These are phyloP conservation scores for Pegea sp. DNA, from an alignment of 23 tunicate genomes.

Conservation along the genomic window DNA sequence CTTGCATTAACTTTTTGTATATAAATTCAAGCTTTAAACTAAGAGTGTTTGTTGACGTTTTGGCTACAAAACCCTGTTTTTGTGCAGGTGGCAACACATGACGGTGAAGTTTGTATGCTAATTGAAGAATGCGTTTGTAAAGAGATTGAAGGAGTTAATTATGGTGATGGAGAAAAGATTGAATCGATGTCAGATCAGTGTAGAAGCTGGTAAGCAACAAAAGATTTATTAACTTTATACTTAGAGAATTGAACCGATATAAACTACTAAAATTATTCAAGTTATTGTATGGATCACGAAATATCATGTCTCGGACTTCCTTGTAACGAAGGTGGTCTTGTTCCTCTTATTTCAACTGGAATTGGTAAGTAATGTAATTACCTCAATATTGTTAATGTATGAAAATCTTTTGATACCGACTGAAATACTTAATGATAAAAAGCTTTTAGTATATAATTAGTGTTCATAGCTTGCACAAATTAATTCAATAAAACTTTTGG, in stretches of 20 bases:
- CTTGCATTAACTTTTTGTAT: no score
- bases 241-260: not conserved
- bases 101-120: constrained; percentile 76
- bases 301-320: constrained; percentile 82
- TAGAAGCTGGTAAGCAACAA: constrained; percentile 63
- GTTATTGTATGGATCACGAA: constrained; percentile 94
- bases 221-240: not conserved
- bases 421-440: no score
- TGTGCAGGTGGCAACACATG: constrained; percentile 54
- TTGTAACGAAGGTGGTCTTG: constrained; percentile 49
- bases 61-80: no score
- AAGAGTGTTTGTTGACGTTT: no score
- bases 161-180: constrained; percentile 93
- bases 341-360: constrained; percentile 31
- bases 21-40: no score
- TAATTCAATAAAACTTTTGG: no score
- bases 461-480: no score
- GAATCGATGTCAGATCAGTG: constrained; percentile 93
- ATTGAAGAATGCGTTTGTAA: constrained; percentile 77
- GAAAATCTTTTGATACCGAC: no score
- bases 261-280: constrained; percentile 2
- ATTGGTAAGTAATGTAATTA: constrained; percentile 14
- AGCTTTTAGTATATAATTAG: no score
- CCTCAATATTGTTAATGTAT: no score
- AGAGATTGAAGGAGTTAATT: constrained; percentile 79